These are phyloP conservation scores for Lasioglossum leucozonium DNA, from an alignment of 2,888 invertebrate species.

Conservation along the genomic window DNA sequence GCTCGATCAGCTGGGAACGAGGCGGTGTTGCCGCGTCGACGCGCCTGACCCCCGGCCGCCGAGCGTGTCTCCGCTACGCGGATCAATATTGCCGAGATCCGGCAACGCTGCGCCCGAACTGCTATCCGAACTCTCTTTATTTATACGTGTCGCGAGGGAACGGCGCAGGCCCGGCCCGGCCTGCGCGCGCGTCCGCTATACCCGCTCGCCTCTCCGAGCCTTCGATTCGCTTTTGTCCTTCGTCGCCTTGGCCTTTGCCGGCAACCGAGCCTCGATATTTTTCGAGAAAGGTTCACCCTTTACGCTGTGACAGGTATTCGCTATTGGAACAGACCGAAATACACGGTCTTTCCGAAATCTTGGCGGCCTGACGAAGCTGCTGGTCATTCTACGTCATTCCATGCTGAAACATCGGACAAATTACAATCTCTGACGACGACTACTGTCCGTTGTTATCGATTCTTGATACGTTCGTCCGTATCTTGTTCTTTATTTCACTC, in stretches of 20 bases:
- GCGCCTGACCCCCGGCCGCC: slow-evolving; percentile 71
- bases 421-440: too few relatives aligned
- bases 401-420: too few relatives aligned
- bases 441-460: too few relatives aligned
- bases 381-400: too few relatives aligned
- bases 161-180: slow-evolving; percentile 41
- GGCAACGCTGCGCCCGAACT: slow-evolving; percentile 76
- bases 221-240: slow-evolving; percentile 55
- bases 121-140: slow-evolving; percentile 70
- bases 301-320: neutral
- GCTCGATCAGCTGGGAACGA: slow-evolving; percentile 78
- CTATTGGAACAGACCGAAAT: neutral
- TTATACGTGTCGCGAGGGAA: slow-evolving; percentile 71
- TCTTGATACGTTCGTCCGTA: too few relatives aligned
- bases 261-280: slow-evolving; percentile 36
- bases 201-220: slow-evolving; percentile 25
- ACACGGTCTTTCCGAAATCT: neutral
- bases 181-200: slow-evolving; percentile 36
- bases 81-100: slow-evolving; percentile 77
- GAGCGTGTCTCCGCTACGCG: slow-evolving; percentile 55
- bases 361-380: neutral
- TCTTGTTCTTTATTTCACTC: too few relatives aligned
- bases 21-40: slow-evolving; percentile 74
- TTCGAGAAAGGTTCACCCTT: slow-evolving; percentile 39
- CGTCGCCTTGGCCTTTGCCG: slow-evolving; percentile 47